Percentiles rank a stretch among this genome's conserved stretches.
These are phyloP conservation scores for Thymelicus sylvestris DNA, from an alignment of 2,888 invertebrate species.

Conservation along the genomic window DNA sequence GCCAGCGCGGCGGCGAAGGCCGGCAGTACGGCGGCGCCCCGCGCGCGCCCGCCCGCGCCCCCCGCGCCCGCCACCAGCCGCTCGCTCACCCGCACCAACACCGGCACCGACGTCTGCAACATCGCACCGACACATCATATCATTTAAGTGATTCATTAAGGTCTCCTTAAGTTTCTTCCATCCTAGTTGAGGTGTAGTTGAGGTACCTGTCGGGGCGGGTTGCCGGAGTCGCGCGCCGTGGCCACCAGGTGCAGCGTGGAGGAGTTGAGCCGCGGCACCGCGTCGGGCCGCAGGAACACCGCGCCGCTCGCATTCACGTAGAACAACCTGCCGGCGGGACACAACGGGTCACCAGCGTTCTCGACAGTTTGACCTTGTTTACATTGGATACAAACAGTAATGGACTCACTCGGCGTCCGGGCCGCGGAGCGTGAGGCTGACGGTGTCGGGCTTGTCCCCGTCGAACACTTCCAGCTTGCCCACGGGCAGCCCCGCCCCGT, in stretches of 20 bases:
- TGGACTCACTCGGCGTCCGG: constrained; percentile 86
- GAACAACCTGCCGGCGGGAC: constrained; percentile 78
- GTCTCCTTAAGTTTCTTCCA: too few relatives aligned
- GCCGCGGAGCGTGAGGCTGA: constrained; percentile 89
- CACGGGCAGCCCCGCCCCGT: constrained; percentile 57
- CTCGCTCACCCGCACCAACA: constrained; percentile 86
- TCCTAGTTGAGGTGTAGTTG: not conserved
- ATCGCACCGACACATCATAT: not conserved
- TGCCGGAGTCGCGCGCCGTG: constrained; percentile 93
- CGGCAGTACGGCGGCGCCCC: constrained; percentile 70
- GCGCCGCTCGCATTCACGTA: constrained; percentile 87
- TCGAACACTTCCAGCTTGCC: constrained; percentile 94
- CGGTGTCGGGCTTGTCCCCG: constrained; percentile 91
- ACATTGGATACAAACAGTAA: too few relatives aligned
- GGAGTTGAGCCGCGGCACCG: constrained; percentile 72
- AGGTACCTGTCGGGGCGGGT: constrained; percentile 89
- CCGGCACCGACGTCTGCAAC: constrained; percentile 85
- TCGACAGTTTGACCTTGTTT: too few relatives aligned
- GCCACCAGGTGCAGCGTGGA: constrained; percentile 90
- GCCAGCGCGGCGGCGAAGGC: constrained; percentile 88
- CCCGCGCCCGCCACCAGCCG: constrained; percentile 67
- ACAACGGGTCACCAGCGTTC: too few relatives aligned
- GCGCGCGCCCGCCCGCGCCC: constrained; percentile 72
- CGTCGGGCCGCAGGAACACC: constrained; percentile 84
- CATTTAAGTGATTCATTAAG: too few relatives aligned